A percentile compares a stretch with the other conserved stretches of the same genome.
These are phyloP conservation scores for Brachypalpus laphriformis DNA, from an alignment of 2,888 invertebrate genomes.

Conservation along the genomic window DNA sequence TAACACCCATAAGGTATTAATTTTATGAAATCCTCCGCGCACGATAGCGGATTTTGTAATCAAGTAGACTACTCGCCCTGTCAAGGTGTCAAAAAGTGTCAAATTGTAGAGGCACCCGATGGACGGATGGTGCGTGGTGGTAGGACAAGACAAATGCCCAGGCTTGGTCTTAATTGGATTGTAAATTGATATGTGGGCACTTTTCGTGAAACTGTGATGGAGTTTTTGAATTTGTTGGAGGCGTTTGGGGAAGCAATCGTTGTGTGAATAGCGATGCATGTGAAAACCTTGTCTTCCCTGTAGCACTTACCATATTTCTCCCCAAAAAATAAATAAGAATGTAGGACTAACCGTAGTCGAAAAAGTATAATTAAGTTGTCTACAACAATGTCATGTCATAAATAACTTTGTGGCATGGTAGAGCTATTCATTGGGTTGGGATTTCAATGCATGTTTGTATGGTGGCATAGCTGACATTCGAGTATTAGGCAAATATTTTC, in stretches of 20 bases:
- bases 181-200: slow-evolving; percentile 46
- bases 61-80: not conserved
- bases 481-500: too few relatives aligned
- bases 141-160: not conserved
- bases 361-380: too few relatives aligned
- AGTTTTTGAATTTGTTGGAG: not conserved
- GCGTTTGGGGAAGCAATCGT: not conserved
- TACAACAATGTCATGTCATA: too few relatives aligned
- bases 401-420: too few relatives aligned
- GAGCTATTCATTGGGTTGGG: too few relatives aligned
- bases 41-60: slow-evolving; percentile 6
- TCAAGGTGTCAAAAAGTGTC: slow-evolving; percentile 22
- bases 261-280: too few relatives aligned
- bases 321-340: too few relatives aligned
- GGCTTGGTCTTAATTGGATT: slow-evolving; percentile 51
- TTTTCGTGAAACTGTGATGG: not conserved
- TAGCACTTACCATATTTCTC: too few relatives aligned
- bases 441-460: too few relatives aligned
- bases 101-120: not conserved
- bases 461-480: too few relatives aligned
- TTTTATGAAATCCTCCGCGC: slow-evolving; percentile 43
- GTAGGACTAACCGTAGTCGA: too few relatives aligned
- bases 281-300: not conserved
- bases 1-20: slow-evolving; percentile 63
- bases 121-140: not conserved